Evolutionary conservation across 2,797 vertebrate species (phyloP).

Genomic region (Sarcoramphus papa): DNA sequence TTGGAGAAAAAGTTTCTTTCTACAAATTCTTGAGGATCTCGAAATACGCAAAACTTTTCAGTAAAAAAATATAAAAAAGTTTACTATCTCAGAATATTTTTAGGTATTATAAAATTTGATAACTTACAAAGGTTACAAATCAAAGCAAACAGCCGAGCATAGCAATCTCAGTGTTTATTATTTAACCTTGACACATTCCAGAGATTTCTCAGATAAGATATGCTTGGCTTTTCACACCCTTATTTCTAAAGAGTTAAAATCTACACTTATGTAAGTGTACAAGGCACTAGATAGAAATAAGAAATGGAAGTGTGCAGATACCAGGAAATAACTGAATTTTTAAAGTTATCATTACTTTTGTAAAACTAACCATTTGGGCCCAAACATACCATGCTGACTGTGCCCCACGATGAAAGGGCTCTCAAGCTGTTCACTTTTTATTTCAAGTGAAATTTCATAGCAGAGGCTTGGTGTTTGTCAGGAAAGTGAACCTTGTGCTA

Average conservation of each 20-base stretch:
- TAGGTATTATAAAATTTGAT: neutral
- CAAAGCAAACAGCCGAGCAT: neutral
- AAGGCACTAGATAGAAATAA: neutral
- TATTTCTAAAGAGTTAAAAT: neutral
- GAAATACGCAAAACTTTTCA: neutral
- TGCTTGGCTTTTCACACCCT: neutral
- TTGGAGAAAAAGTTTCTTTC: neutral
- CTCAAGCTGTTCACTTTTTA: neutral
- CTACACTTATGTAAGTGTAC: neutral
- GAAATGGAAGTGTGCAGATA: neutral
- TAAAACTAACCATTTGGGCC: neutral
- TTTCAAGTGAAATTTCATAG: neutral
- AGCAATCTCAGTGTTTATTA: neutral
- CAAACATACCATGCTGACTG: neutral
- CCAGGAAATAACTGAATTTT: neutral
- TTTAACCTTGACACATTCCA: neutral
- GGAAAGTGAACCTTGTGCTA: neutral
- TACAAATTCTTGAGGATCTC: neutral
- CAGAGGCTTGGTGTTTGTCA: neutral
- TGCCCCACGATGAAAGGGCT: fast-evolving
- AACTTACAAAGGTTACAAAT: neutral
- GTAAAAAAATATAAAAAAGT: neutral
- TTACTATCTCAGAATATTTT: neutral
- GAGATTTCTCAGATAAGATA: neutral
- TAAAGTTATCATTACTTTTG: neutral